These are phyloP conservation scores for Uropetala carovei DNA, from an alignment of 2,888 invertebrate species.

Conservation along the genomic window DNA sequence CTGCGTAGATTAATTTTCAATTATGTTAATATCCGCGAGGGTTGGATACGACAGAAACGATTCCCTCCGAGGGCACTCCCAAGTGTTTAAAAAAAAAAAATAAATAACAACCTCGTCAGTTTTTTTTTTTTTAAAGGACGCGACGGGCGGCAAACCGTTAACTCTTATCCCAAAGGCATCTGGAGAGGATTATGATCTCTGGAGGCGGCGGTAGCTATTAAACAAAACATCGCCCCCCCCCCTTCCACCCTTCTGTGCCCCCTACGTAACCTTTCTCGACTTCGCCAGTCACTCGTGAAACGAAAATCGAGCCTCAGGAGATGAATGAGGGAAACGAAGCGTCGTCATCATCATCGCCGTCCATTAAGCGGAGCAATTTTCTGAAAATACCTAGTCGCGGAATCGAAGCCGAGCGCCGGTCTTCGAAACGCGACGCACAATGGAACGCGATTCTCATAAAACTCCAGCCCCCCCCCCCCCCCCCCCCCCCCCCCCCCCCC, in stretches of 20 bases:
- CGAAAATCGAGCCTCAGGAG: background rate
- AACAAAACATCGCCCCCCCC: background rate
- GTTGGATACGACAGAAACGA: too few species aligned
- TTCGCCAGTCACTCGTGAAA: background rate
- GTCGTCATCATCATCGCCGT: slow-evolving; percentile 1
- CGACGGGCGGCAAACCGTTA: background rate
- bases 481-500: background rate
- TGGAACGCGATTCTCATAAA: too few species aligned
- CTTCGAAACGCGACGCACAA: too few species aligned
- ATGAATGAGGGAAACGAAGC: background rate
- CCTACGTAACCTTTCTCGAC: background rate
- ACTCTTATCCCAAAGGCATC: background rate
- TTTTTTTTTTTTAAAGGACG: too few species aligned
- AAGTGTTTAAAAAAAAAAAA: too few species aligned
- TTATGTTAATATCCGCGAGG: too few species aligned
- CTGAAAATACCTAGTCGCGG: background rate
- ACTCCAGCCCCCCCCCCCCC: too few species aligned
- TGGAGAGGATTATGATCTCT: background rate
- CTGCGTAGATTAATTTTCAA: too few species aligned
- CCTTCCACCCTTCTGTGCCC: slow-evolving; percentile 12
- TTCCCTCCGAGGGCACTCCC: too few species aligned
- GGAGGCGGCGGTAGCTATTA: background rate
- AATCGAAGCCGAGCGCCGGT: too few species aligned
- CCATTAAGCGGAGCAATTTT: slow-evolving; percentile 20
- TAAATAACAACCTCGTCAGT: too few species aligned